Conservation (phyloP, 2,113 vertebrate genomes). For the Nothobranchius furzeri region DNA sequence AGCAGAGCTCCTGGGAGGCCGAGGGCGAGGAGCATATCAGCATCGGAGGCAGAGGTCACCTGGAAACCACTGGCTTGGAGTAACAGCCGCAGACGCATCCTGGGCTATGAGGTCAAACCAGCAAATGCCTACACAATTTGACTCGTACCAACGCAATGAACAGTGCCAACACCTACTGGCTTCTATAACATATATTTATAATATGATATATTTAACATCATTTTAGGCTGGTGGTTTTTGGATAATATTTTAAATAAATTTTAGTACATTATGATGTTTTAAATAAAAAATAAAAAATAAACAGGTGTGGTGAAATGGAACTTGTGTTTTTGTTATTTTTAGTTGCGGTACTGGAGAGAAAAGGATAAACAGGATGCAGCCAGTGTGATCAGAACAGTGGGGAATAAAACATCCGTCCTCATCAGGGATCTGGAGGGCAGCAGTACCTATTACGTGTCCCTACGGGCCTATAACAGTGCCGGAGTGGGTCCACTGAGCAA, state of each 20-base stretch:
- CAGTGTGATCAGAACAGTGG: constrained; percentile 84
- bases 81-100: constrained; percentile 88
- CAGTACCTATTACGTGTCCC: constrained; percentile 84
- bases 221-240: constrained; percentile 11
- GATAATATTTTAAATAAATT: constrained; percentile 11
- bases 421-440: constrained; percentile 87
- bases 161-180: constrained; percentile 26
- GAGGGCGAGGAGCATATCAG: constrained; percentile 87
- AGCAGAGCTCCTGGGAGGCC: constrained; percentile 84
- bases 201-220: neutral
- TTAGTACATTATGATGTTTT: neutral
- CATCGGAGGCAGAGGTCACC: constrained; percentile 88
- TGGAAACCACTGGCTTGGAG: constrained; percentile 87
- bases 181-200: neutral
- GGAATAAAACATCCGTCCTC: constrained; percentile 86
- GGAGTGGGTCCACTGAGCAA: constrained; percentile 89
- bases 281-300: neutral
- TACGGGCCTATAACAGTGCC: constrained; percentile 90
- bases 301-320: constrained; percentile 6
- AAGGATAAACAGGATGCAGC: constrained; percentile 88
- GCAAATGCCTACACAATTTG: constrained; percentile 50
- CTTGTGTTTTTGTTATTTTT: constrained; percentile 22
- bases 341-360: constrained; percentile 90
- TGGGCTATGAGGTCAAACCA: constrained; percentile 93
- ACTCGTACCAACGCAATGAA: constrained; percentile 18